A percentile compares a stretch with the other conserved stretches of the same genome.
phyloP scores from a whole-genome alignment of 2,888 invertebrate genomes.

The Diloba caeruleocephala region DNA sequence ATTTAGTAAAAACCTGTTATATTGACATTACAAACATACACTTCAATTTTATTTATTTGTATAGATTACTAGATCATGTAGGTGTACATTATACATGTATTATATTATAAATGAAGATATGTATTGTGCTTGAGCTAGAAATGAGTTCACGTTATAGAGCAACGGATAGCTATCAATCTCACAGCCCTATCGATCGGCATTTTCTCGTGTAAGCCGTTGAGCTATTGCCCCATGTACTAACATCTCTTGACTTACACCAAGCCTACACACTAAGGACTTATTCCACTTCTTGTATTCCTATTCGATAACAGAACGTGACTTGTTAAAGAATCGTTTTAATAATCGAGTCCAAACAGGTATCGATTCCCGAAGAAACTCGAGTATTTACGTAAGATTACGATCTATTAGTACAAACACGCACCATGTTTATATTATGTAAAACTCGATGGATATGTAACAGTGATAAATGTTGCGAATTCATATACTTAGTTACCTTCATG shows the following conservation, averaged over 20 bases:
- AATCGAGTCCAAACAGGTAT: conserved; percentile 44
- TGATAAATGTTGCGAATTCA: conserved; percentile 9
- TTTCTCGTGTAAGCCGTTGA: no score
- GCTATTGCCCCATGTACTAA: no score
- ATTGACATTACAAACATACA: no score
- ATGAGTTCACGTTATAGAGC: no score
- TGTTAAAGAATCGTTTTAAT: conserved; percentile 30
- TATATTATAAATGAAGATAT: no score
- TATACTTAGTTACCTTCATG: conserved; percentile 13
- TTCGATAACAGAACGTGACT: conserved; percentile 49
- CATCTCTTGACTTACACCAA: conserved; percentile 30
- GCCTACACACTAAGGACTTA: conserved; percentile 36
- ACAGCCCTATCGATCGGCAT: no score
- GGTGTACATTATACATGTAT: no score
- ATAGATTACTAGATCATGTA: no score
- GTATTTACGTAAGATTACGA: conserved; percentile 44
- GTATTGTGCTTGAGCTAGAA: no score
- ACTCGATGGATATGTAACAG: conserved; percentile 32
- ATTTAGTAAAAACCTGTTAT: no score
- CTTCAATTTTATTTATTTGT: no score
- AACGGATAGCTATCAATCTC: no score
- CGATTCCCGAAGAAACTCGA: conserved; percentile 35
- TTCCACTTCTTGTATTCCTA: conserved; percentile 39
- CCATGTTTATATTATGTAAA: conserved; percentile 51
- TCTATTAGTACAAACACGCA: conserved; percentile 50